Percentiles rank a stretch among this genome's conserved stretches.
These are phyloP conservation scores for Crocuta crocuta DNA, from an alignment of 2,113 vertebrate species.

Conservation along the genomic window DNA sequence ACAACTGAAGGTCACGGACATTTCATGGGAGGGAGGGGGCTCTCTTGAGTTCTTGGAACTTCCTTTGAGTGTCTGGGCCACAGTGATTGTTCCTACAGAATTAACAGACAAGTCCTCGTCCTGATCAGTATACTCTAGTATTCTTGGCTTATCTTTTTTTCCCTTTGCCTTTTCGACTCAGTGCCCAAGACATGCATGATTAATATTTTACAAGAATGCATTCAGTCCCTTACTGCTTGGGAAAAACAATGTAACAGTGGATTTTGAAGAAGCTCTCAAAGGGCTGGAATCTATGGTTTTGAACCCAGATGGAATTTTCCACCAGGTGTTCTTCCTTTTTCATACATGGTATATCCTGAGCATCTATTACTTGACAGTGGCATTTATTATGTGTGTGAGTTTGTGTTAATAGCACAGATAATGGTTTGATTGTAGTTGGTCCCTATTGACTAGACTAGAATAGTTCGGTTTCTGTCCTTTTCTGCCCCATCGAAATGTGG, in stretches of 20 bases:
- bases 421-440: neutral
- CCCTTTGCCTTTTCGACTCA: constrained; percentile 42
- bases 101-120: neutral
- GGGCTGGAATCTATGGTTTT: constrained; percentile 27
- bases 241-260: constrained; percentile 38
- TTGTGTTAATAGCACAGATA: constrained; percentile 2
- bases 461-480: neutral
- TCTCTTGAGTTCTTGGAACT: neutral
- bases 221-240: constrained; percentile 30
- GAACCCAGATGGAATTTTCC: constrained; percentile 36
- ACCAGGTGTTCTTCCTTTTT: neutral
- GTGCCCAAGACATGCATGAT: constrained; percentile 6
- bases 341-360: neutral
- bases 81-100: neutral
- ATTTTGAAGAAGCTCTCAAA: constrained; percentile 43
- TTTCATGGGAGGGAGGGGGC: neutral
- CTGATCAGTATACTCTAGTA: neutral
- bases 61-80: neutral
- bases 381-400: neutral
- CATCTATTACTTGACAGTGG: neutral
- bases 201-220: constrained; percentile 65
- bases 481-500: neutral
- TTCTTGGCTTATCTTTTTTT: neutral
- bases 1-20: neutral
- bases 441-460: neutral